Evolutionary conservation across 2,888 invertebrate genomes (phyloP).

Genomic region (Cheilosia variabilis): DNA sequence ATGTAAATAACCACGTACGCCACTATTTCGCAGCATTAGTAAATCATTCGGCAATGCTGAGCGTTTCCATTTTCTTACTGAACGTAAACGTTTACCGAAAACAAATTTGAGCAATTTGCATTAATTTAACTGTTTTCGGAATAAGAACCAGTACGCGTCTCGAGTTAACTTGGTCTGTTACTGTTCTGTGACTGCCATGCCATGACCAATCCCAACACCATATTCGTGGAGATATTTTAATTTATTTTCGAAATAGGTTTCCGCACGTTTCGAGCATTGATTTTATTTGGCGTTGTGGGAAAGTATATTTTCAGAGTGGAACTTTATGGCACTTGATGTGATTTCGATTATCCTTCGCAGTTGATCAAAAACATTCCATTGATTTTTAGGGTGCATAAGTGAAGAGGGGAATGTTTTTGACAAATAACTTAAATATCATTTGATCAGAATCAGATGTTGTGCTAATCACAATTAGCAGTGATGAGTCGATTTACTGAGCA

Average conservation of each 20-base stretch:
- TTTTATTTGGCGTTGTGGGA: conserved; percentile 3
- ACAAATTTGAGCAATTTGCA: neutral
- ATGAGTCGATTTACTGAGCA: neutral
- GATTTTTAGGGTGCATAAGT: neutral
- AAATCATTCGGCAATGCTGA: no score
- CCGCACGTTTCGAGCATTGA: conserved; percentile 25
- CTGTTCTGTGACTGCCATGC: conserved; percentile 15
- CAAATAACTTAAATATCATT: conserved; percentile 13
- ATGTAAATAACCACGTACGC: conserved; percentile 23
- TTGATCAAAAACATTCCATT: conserved; percentile 16
- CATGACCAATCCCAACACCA: conserved; percentile 37
- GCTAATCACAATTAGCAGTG: conserved; percentile 14
- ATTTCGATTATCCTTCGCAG: neutral
- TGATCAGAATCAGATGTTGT: conserved; percentile 21
- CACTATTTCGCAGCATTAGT: neutral
- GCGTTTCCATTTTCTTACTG: neutral
- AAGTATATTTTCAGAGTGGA: conserved; percentile 3
- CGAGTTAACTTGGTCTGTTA: conserved; percentile 12
- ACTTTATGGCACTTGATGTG: no score
- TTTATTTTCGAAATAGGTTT: conserved; percentile 7
- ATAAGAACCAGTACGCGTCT: neutral
- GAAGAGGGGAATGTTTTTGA: neutral
- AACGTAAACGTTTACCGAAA: conserved; percentile 8
- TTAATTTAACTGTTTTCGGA: neutral
- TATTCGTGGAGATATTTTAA: conserved; percentile 13